phyloP scores from a whole-genome alignment of 2,113 vertebrate species.

The Heterochromis multidens region DNA sequence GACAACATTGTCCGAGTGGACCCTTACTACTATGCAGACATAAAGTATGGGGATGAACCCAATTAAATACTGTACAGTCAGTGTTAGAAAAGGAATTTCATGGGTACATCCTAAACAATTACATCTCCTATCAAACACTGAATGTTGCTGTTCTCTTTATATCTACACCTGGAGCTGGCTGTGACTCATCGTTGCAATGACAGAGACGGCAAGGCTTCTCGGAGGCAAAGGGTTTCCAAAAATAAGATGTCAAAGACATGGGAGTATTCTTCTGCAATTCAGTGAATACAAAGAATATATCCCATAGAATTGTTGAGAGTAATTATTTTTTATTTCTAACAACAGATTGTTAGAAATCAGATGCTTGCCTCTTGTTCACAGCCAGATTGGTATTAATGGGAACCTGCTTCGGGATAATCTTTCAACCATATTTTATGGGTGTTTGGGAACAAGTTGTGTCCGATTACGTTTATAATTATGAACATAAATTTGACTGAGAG shows the following conservation, averaged over 20 bases:
- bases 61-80: background rate
- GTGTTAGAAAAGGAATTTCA: background rate
- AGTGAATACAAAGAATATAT: background rate
- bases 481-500: background rate
- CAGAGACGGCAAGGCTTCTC: constrained; percentile 22
- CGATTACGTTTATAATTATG: constrained; percentile 4
- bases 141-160: background rate
- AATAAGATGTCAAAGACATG: constrained; percentile 24
- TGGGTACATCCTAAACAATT: background rate
- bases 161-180: constrained; percentile 25
- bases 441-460: background rate
- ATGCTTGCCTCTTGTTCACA: constrained; percentile 28
- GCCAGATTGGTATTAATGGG: background rate
- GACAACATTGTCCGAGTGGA: background rate
- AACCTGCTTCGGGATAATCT: background rate
- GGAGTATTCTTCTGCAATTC: constrained; percentile 36
- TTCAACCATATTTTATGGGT: constrained; percentile 9
- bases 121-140: background rate
- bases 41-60: background rate
- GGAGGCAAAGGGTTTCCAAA: constrained; percentile 10
- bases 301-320: constrained; percentile 10
- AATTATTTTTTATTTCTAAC: background rate
- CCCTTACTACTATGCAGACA: background rate
- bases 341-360: background rate
- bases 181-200: constrained; percentile 37